Conservation (phyloP, 2,797 vertebrate genomes). For the Arrhamphus sclerolepis region DNA sequence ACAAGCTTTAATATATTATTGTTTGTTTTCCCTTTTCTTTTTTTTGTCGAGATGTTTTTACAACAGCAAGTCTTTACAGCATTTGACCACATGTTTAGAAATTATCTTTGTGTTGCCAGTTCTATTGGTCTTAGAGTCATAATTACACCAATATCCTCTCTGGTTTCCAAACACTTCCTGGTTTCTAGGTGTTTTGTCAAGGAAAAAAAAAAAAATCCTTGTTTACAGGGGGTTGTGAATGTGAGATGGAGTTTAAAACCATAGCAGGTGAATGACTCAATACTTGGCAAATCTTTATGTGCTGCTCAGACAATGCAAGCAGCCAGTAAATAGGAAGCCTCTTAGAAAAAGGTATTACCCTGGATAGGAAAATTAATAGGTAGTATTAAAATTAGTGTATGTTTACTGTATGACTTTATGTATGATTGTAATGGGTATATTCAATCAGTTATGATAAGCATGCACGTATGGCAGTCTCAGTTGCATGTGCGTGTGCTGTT, state of each 20-base stretch:
- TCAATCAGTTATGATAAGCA: neutral
- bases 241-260: slow-evolving; percentile 1
- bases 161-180: slow-evolving; percentile 14
- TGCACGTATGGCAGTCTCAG: neutral
- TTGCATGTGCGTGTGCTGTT: slow-evolving; percentile 17
- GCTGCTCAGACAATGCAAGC: slow-evolving; percentile 73
- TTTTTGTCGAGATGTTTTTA: too few relatives aligned
- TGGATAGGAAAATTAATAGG: slow-evolving; percentile 4
- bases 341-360: slow-evolving; percentile 64
- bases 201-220: slow-evolving; percentile 64
- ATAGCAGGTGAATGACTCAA: slow-evolving; percentile 78
- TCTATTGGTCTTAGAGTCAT: neutral
- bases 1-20: too few relatives aligned
- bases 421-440: slow-evolving; percentile 1
- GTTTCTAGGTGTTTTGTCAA: slow-evolving; percentile 29
- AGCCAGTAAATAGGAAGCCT: slow-evolving; percentile 83
- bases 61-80: too few relatives aligned
- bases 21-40: too few relatives aligned
- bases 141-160: neutral
- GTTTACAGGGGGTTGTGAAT: slow-evolving; percentile 34
- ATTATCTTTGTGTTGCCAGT: too few relatives aligned
- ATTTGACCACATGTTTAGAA: too few relatives aligned
- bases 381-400: neutral
- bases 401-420: neutral
- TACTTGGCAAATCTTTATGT: slow-evolving; percentile 55